Base-by-base conservation (phyloP, 2,797 vertebrate genomes). In the Crypturellus tataupa region DNA sequence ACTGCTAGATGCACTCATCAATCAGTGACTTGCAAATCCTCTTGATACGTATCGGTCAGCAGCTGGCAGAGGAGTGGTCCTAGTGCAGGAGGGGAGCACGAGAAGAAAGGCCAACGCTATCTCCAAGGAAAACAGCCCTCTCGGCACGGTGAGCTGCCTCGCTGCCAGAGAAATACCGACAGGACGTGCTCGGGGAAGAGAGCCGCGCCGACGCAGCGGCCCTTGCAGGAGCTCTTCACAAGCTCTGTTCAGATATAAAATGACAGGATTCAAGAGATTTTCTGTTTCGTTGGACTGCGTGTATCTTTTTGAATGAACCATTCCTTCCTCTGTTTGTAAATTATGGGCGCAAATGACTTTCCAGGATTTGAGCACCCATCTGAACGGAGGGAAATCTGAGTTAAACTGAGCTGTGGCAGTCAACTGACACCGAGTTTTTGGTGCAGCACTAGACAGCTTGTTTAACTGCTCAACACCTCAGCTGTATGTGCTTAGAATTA, bases 101-200 rank as follows among this genome's bases (percentile, higher is more conserved):
- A 42, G 13, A 46, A 46, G 31, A 16, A 88, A 62, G 17, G 17
- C 37, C 60, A 56, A 17, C 21, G 16, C 31, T 55, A 7, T 40
- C 46, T 59, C 0, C 0, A 1, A 80, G 58, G 55, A 80, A 76
- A 42, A 56, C 15, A 67, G 19, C 40, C 2, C 12, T 10, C 21
- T 56, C 59, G 39, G 0, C 9, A 20, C 0, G 13, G 73, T 12
- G 27, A 5, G 21, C 46, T 60, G 81, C 76, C 40, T 39, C 3
- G 24, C 46, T 51, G 85, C 33, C 63, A 81, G 63, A 86, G 55
- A 67, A 31, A 4, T 33, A 56, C 35, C 33, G 44, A 79, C 44
- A 67, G 3, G 20, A 39, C 23, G n/a, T 44, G 49, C 25, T 33
- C 42, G 9, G n/a, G 33, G 33, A 44, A 6, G 31, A 68, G 15